Evolutionary conservation across 2,797 vertebrate genomes (phyloP).

Genomic region (Danio tinwini): DNA sequence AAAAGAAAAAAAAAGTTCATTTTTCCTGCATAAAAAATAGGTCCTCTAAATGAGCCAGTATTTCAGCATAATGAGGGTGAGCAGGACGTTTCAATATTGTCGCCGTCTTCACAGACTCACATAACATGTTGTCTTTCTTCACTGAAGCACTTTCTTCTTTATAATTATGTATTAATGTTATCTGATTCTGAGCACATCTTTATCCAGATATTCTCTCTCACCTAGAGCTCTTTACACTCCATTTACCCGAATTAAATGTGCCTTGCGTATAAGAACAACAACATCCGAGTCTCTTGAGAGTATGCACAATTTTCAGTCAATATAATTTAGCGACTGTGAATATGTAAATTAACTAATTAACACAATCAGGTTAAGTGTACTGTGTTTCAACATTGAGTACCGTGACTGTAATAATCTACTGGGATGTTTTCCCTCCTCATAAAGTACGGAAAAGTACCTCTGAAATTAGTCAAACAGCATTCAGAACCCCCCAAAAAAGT

Average conservation of each 20-base stretch:
- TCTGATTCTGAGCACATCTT: conserved; percentile 10
- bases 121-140: conserved; percentile 7
- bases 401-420: conserved; percentile 11
- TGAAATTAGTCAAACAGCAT: no score
- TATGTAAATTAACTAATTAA: conserved; percentile 42
- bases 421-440: background rate
- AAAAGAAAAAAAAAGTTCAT: conserved; percentile 45
- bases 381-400: background rate
- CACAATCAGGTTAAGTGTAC: conserved; percentile 28
- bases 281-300: conserved; percentile 19
- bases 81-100: conserved; percentile 44
- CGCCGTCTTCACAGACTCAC: conserved; percentile 34
- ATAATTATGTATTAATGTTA: conserved; percentile 9
- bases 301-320: conserved; percentile 2
- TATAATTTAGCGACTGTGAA: conserved; percentile 25
- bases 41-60: conserved; percentile 49
- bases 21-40: conserved; percentile 51
- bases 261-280: conserved; percentile 15
- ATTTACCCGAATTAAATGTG: conserved; percentile 29
- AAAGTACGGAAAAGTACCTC: no score
- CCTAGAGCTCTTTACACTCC: conserved; percentile 10
- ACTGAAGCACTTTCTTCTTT: background rate
- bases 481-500: no score
- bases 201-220: background rate
- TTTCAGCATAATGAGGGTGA: conserved; percentile 48